Evolutionary conservation across 1,140 invertebrate species (phyloP).

Genomic region (Drosophila ficusphila): DNA sequence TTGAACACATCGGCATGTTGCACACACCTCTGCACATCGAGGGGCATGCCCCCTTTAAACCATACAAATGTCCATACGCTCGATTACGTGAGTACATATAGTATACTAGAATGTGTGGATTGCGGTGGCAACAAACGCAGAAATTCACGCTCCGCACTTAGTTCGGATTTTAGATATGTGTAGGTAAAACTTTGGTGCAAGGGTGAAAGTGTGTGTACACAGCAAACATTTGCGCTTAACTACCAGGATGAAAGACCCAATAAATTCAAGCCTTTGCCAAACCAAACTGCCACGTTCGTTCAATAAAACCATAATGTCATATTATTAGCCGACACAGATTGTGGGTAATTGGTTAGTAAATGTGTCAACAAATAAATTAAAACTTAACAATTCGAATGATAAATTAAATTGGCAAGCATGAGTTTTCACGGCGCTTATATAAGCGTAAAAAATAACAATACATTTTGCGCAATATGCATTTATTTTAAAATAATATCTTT

Average conservation of each 20-base stretch:
- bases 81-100: background rate
- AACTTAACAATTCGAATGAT: background rate
- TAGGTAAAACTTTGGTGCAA: background rate
- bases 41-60: slow-evolving; percentile 3
- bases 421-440: background rate
- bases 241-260: slow-evolving; percentile 1
- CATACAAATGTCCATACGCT: slow-evolving; percentile 52
- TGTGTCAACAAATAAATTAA: slow-evolving; percentile 19
- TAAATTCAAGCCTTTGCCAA: background rate
- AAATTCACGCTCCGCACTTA: slow-evolving; percentile 8
- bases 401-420: slow-evolving; percentile 3
- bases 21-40: slow-evolving; percentile 1
- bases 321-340: background rate
- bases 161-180: slow-evolving; percentile 28
- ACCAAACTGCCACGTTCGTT: background rate
- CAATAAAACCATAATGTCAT: background rate
- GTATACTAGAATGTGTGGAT: background rate
- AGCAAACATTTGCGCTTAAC: no score
- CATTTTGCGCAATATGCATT: no score
- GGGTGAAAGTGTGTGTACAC: slow-evolving; percentile 8
- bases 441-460: background rate
- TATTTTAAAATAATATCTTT: background rate
- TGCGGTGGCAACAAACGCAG: slow-evolving; percentile 8
- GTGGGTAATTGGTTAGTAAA: slow-evolving; percentile 1
- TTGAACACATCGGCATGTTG: slow-evolving; percentile 35